These are phyloP conservation scores for Petrocephalus microphthalmus DNA, from an alignment of 2,113 vertebrate genomes.

Conservation along the genomic window DNA sequence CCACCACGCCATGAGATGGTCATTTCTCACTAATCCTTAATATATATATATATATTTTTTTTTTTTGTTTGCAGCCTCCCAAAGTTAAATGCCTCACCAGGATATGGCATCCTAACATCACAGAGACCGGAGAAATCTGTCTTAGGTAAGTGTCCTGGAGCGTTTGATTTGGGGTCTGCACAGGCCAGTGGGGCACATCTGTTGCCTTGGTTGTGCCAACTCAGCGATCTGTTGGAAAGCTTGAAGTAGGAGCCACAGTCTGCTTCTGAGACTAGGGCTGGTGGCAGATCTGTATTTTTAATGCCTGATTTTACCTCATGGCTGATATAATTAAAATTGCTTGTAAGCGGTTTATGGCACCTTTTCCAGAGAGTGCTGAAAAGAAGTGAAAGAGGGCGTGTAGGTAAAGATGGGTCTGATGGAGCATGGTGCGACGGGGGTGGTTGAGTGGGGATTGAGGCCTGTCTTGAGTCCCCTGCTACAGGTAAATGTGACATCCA, in stretches of 20 bases:
- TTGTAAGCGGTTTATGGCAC: background rate
- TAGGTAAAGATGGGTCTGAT: background rate
- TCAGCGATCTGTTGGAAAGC: background rate
- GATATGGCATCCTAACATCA: constrained; percentile 99
- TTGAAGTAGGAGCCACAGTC: background rate
- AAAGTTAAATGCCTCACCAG: constrained; percentile 93
- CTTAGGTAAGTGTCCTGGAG: constrained; percentile 69
- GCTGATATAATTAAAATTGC: background rate
- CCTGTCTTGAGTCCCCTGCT: background rate
- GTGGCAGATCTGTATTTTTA: background rate
- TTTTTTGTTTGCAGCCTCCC: constrained; percentile 75
- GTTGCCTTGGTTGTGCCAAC: background rate
- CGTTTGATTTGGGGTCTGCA: background rate
- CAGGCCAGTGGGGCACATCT: background rate
- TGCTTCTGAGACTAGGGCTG: background rate
- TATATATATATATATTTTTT: no score
- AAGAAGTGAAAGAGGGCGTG: background rate
- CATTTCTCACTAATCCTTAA: background rate
- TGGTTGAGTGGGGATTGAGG: background rate
- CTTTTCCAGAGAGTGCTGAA: background rate
- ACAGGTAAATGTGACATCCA: background rate
- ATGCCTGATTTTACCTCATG: background rate
- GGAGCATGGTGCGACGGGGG: background rate
- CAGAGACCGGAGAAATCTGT: constrained; percentile 94
- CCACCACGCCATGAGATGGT: background rate